These are phyloP conservation scores for Trichomalopsis sarcophagae DNA, from an alignment of 1,140 invertebrate species.

Conservation along the genomic window DNA sequence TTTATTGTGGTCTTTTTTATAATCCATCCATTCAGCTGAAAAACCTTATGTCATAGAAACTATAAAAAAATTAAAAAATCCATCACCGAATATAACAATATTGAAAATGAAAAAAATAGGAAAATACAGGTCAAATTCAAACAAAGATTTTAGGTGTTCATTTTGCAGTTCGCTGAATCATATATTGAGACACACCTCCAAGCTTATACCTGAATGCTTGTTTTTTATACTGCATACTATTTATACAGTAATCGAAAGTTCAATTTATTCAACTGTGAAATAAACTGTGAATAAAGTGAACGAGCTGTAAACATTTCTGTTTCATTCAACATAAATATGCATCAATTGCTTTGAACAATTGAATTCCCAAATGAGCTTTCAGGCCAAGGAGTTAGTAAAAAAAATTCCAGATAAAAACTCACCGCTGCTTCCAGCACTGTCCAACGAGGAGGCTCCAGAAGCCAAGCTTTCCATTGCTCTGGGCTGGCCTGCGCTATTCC, in stretches of 20 bases:
- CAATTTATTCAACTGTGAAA: neutral
- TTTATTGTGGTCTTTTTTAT: neutral
- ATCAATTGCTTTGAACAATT: slow-evolving; percentile 8
- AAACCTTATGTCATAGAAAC: neutral
- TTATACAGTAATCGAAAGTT: neutral
- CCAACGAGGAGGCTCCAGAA: slow-evolving; percentile 75
- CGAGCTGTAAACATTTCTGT: neutral
- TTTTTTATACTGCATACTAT: neutral
- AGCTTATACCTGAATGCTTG: neutral
- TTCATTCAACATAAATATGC: slow-evolving; percentile 17
- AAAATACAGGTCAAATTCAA: slow-evolving; percentile 10
- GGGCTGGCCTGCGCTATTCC: slow-evolving; percentile 56
- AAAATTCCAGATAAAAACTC: slow-evolving; percentile 55
- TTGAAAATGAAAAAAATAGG: neutral
- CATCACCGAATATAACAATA: neutral
- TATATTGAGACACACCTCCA: neutral
- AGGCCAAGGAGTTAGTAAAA: neutral
- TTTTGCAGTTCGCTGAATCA: neutral
- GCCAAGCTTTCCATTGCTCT: slow-evolving; percentile 68
- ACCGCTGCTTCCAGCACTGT: slow-evolving; percentile 75
- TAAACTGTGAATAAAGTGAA: neutral
- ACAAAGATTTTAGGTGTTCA: slow-evolving; percentile 10
- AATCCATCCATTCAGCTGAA: neutral
- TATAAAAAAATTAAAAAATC: neutral
- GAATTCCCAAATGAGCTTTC: slow-evolving; percentile 4